Conservation (phyloP, 2,113 vertebrate genomes). For the Psittacula cyanocephala region DNA sequence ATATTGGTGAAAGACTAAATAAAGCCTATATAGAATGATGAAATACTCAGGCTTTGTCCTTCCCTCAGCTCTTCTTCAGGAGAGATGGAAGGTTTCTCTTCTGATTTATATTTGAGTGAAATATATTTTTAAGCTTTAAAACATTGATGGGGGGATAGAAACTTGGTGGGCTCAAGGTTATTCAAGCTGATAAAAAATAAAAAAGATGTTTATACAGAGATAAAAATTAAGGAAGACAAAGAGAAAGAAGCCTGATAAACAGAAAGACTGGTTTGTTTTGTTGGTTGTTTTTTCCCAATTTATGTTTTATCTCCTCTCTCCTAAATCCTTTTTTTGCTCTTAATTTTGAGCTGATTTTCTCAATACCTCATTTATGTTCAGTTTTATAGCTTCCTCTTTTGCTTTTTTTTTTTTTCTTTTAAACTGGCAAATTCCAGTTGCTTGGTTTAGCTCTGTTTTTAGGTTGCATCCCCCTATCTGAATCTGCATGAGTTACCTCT, state of each 20-base stretch:
- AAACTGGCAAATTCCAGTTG: not conserved
- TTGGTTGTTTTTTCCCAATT: rapidly evolving
- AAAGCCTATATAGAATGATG: not conserved
- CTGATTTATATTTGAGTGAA: not conserved
- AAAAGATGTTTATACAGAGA: not conserved
- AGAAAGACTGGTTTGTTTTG: not conserved
- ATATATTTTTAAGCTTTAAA: not conserved
- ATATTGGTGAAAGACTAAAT: not conserved
- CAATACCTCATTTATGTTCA: not conserved
- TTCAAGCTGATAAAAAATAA: not conserved
- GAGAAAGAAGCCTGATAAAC: not conserved
- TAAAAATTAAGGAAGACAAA: not conserved
- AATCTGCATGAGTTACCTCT: not conserved
- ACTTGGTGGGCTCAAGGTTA: not conserved
- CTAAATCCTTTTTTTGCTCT: rapidly evolving
- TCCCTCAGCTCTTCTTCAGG: not conserved
- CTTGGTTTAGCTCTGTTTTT: not conserved
- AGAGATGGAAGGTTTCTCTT: not conserved
- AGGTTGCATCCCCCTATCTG: not conserved
- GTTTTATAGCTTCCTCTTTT: not conserved
- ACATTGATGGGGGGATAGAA: rapidly evolving
- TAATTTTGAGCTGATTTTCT: not conserved
- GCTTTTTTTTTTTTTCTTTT: not conserved
- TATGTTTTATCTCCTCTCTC: not conserved
- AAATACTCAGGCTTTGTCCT: not conserved